Percentiles rank a stretch among this genome's conserved stretches.
phyloP scores from a whole-genome alignment of 1,140 invertebrate genomes.

The Andricus grossulariae region DNA sequence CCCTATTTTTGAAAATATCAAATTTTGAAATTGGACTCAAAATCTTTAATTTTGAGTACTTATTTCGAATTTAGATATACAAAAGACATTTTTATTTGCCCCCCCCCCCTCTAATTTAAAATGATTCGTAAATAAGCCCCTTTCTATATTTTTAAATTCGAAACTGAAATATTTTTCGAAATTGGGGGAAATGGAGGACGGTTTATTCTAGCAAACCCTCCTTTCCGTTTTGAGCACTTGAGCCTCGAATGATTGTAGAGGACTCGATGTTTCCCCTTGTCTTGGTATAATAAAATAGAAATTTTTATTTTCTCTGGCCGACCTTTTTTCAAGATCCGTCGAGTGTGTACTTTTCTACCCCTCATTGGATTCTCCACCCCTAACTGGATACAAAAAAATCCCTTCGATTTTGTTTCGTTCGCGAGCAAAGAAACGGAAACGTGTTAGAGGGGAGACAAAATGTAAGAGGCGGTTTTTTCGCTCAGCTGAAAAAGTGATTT shows the following conservation, averaged over 20 bases:
- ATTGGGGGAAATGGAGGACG: no score
- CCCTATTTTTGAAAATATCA: no score
- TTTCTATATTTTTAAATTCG: no score
- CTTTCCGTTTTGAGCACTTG: conserved; percentile 20
- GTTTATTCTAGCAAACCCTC: no score
- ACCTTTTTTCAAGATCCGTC: conserved; percentile 18
- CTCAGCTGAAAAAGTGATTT: neutral
- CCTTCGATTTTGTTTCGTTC: neutral
- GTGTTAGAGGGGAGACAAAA: neutral
- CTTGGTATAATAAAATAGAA: conserved; percentile 20
- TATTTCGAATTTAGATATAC: no score
- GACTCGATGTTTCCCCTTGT: conserved; percentile 2
- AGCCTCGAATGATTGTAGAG: conserved; percentile 5
- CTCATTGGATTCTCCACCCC: conserved; percentile 20
- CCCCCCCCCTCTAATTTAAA: no score
- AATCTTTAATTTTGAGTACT: no score
- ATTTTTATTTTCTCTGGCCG: conserved; percentile 16
- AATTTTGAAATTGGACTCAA: no score
- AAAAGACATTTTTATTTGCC: no score
- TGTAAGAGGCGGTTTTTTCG: conserved; percentile 27
- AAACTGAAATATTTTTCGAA: no score
- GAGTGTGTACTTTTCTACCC: conserved; percentile 26
- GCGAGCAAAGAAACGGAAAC: conserved; percentile 15
- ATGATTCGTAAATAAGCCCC: no score
- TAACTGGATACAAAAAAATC: conserved; percentile 27